Conservation (phyloP, 2,113 vertebrate genomes). For the Elgaria multicarinata region DNA sequence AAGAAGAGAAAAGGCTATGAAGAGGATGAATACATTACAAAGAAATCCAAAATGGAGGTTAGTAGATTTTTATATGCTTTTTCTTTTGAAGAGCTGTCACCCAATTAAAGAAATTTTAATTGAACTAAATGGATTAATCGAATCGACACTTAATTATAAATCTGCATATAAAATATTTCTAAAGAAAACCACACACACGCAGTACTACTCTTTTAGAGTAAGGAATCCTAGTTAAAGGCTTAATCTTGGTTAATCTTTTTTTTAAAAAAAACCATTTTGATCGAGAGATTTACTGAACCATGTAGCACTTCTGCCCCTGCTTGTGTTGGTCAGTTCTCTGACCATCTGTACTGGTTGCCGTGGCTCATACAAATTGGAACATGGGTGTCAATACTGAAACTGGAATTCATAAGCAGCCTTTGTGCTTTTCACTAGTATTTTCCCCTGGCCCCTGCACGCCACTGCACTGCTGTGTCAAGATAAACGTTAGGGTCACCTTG, state of each 20-base stretch:
- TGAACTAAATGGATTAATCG: background rate
- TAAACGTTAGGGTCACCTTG: background rate
- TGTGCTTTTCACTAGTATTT: background rate
- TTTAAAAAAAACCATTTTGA: too few relatives aligned
- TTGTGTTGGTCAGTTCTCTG: background rate
- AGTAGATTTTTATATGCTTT: constrained; percentile 45
- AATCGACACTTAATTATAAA: background rate
- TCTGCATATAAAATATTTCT: background rate
- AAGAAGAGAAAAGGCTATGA: constrained; percentile 94
- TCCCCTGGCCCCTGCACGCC: too few relatives aligned
- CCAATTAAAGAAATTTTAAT: background rate
- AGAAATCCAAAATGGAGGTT: constrained; percentile 87
- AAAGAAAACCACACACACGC: background rate
- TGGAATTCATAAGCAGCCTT: background rate
- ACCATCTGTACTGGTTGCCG: background rate
- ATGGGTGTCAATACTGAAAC: background rate
- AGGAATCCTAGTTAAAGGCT: background rate
- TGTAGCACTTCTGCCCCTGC: background rate
- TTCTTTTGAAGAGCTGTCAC: background rate
- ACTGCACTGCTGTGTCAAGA: background rate
- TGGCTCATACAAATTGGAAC: background rate
- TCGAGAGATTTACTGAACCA: background rate
- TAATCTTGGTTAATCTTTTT: too few relatives aligned
- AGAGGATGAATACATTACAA: constrained; percentile 87
- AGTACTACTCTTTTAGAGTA: background rate